Percentiles rank a stretch among this genome's conserved stretches.
phyloP scores from a whole-genome alignment of 2,113 vertebrate species.

The Apeltes quadracus region DNA sequence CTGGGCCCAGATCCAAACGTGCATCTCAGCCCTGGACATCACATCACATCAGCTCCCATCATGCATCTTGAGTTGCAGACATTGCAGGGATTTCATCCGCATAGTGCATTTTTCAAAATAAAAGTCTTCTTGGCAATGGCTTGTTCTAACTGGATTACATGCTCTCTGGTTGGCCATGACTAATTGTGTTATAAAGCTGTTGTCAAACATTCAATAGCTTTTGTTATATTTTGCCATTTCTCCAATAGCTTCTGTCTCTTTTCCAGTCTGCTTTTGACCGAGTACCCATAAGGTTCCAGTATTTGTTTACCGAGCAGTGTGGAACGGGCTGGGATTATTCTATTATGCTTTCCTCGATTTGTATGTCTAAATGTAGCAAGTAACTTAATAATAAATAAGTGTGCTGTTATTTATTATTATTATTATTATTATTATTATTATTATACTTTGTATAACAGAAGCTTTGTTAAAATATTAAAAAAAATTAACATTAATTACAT shows the following conservation, averaged over 20 bases:
- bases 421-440: too few species aligned
- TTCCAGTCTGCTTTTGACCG: neutral
- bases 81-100: constrained; percentile 19
- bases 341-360: neutral
- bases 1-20: constrained; percentile 69
- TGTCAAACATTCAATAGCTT: constrained; percentile 59
- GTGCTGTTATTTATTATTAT: neutral
- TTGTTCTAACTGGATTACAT: constrained; percentile 70
- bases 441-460: neutral
- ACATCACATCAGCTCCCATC: constrained; percentile 61
- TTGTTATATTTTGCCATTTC: constrained; percentile 42
- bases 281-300: too few species aligned
- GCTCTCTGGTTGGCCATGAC: constrained; percentile 58
- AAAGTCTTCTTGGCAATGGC: constrained; percentile 27
- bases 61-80: constrained; percentile 21
- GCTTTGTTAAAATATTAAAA: neutral
- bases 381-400: neutral
- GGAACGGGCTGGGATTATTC: neutral
- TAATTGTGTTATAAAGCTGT: constrained; percentile 59
- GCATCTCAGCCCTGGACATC: constrained; percentile 49
- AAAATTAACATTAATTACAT: neutral
- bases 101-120: constrained; percentile 46
- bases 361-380: neutral
- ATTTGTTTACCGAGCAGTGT: neutral
- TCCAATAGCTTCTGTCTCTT: neutral